Percentiles rank a stretch among this genome's conserved stretches.
Conservation (phyloP, 1,140 invertebrate genomes). For the Sipha flava region DNA sequence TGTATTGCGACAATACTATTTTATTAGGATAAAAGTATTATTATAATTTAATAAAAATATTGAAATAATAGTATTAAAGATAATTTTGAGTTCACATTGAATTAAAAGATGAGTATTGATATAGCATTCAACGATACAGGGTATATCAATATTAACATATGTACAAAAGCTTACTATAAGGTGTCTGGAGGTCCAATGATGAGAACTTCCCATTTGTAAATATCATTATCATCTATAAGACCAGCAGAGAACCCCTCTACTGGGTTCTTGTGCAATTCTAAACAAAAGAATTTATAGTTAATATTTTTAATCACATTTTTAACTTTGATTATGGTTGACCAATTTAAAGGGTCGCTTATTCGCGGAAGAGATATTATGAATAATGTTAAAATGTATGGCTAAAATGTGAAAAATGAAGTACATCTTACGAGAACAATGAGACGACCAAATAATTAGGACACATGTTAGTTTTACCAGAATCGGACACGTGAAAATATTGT, state of each 20-base stretch:
- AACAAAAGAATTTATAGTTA: conserved; percentile 45
- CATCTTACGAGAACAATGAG: background rate
- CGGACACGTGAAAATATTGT: background rate
- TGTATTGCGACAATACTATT: too few relatives aligned
- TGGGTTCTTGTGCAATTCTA: conserved; percentile 97
- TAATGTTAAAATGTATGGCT: too few relatives aligned
- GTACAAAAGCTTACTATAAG: conserved; percentile 94
- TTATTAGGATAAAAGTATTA: too few relatives aligned
- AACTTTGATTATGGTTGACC: background rate
- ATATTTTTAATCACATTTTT: background rate
- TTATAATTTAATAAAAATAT: too few relatives aligned
- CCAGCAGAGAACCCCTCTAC: conserved; percentile 99
- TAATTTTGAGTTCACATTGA: too few relatives aligned
- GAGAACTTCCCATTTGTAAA: conserved; percentile 98
- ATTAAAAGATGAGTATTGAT: too few relatives aligned
- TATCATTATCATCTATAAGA: conserved; percentile 97
- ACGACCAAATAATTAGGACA: background rate
- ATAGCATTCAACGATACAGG: too few relatives aligned
- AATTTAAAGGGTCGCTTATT: background rate
- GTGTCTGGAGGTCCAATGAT: conserved; percentile 99
- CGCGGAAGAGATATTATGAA: too few relatives aligned
- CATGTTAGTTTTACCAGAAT: background rate
- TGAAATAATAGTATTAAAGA: too few relatives aligned
- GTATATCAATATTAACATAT: too few relatives aligned
- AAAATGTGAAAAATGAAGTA: too few relatives aligned